These are phyloP conservation scores for Eupithecia pulchellata DNA, from an alignment of 2,888 invertebrate genomes.

Conservation along the genomic window DNA sequence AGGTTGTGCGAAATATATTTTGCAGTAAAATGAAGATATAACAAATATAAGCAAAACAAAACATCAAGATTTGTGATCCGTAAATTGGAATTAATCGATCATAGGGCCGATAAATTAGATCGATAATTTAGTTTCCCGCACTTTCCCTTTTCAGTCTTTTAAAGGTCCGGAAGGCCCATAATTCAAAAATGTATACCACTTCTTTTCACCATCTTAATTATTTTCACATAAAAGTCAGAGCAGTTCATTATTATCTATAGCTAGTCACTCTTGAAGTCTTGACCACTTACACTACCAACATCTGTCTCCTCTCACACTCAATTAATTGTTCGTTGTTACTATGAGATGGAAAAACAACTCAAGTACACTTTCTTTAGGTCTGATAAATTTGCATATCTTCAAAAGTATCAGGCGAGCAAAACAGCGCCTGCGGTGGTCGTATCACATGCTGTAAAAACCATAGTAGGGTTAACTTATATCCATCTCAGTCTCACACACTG, in stretches of 20 bases:
- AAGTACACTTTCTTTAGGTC: neutral
- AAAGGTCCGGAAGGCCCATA: neutral
- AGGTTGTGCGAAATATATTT: neutral
- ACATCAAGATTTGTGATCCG: neutral
- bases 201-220: neutral
- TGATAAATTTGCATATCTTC: neutral
- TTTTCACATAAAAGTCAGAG: neutral
- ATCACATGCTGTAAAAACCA: neutral
- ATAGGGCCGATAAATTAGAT: too few relatives aligned
- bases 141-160: neutral
- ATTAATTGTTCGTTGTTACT: neutral
- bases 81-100: neutral
- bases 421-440: neutral
- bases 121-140: neutral
- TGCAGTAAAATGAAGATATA: neutral
- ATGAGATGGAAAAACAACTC: neutral
- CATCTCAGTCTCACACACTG: conserved; percentile 61
- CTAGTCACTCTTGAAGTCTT: neutral
- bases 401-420: neutral
- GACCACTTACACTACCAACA: neutral
- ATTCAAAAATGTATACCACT: neutral
- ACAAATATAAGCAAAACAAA: neutral
- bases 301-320: neutral
- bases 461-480: neutral
- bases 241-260: neutral